Evolutionary conservation across 2,113 vertebrate genomes (phyloP).

Genomic region (Tyrannus savana): DNA sequence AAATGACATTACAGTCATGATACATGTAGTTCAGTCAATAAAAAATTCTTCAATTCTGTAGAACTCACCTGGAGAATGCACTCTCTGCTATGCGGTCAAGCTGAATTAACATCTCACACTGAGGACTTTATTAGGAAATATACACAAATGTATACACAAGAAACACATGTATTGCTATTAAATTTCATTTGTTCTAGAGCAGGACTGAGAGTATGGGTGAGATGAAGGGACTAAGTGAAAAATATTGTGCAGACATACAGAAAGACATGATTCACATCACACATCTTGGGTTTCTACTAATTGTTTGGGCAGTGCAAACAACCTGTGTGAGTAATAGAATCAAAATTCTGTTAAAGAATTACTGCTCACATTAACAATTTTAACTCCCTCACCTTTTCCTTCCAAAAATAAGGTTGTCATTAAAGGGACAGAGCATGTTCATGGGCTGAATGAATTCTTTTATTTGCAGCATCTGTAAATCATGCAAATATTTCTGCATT

Average conservation of each 20-base stretch:
- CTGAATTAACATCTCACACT: background rate
- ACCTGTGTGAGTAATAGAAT: background rate
- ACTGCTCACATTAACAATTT: background rate
- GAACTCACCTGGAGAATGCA: background rate
- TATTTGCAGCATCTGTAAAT: background rate
- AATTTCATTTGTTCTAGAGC: background rate
- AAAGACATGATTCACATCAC: background rate
- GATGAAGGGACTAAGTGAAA: background rate
- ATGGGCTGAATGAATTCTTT: slow-evolving; percentile 4
- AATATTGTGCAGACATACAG: background rate
- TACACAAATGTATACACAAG: background rate
- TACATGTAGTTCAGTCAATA: background rate
- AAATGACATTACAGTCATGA: background rate
- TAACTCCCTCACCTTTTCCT: background rate
- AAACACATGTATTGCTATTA: background rate
- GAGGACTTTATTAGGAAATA: background rate
- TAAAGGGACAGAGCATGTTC: background rate
- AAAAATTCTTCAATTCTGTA: background rate
- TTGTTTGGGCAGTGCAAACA: background rate
- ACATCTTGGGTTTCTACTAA: background rate
- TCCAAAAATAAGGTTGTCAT: background rate
- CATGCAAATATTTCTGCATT: background rate
- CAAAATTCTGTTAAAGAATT: slow-evolving; percentile 8
- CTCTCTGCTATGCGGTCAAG: accelerated
- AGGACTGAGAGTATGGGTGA: background rate